Conservation (phyloP, 2,888 invertebrate species). For the Acrobasis repandana region DNA sequence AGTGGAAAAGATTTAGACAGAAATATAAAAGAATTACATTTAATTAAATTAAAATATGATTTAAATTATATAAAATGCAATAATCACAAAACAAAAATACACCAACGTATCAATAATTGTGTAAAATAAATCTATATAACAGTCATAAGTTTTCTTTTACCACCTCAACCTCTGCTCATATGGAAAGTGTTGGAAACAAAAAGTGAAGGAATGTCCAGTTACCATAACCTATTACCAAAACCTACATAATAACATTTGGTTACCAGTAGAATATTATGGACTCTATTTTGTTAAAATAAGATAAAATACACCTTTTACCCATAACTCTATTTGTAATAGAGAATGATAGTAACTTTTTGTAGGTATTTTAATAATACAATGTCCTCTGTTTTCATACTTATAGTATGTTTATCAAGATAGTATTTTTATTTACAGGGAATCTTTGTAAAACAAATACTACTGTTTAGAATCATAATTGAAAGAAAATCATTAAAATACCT, state of each 20-base stretch:
- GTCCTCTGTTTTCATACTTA: no score
- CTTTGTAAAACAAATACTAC: no score
- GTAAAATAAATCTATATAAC: neutral
- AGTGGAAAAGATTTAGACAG: conserved; percentile 39
- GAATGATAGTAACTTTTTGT: no score
- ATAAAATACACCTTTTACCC: neutral
- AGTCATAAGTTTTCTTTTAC: neutral
- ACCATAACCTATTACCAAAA: neutral
- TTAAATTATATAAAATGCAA: neutral
- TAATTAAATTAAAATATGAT: neutral
- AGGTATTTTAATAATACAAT: no score
- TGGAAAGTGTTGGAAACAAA: neutral
- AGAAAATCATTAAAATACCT: no score
- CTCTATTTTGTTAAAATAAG: neutral
- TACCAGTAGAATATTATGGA: neutral
- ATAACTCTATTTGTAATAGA: no score
- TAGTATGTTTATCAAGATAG: no score
- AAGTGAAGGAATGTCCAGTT: neutral
- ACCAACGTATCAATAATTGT: neutral
- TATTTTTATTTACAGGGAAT: no score
- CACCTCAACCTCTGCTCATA: neutral
- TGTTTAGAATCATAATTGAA: no score
- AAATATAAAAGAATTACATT: neutral
- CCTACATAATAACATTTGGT: neutral
- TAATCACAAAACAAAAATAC: neutral